A percentile compares a stretch with the other conserved stretches of the same genome.
phyloP scores from a whole-genome alignment of 2,888 invertebrate species.

The Choreutis nemorana region DNA sequence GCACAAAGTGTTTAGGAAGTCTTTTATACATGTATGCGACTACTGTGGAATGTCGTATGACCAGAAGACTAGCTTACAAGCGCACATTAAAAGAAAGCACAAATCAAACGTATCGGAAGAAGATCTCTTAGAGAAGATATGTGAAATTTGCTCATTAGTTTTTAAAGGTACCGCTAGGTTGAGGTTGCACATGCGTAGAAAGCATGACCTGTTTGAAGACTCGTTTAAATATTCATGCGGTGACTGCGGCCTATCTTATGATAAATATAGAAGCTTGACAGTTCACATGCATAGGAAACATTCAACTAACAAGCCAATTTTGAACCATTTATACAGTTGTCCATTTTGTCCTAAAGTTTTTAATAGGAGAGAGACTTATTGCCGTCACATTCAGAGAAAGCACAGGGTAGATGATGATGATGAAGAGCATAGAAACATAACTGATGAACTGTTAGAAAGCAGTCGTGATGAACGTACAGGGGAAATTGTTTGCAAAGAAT shows the following conservation, averaged over 20 bases:
- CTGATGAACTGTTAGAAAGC: constrained; percentile 19
- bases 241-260: constrained; percentile 48
- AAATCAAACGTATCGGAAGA: constrained; percentile 31
- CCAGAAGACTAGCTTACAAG: constrained; percentile 42
- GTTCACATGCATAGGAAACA: constrained; percentile 50
- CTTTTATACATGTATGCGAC: constrained; percentile 42
- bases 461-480: constrained; percentile 34
- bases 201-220: constrained; percentile 43
- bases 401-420: constrained; percentile 33
- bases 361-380: constrained; percentile 44
- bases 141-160: constrained; percentile 48
- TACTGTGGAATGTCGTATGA: constrained; percentile 51
- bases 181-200: constrained; percentile 51
- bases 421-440: constrained; percentile 11
- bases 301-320: constrained; percentile 22
- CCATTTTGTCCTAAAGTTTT: constrained; percentile 49
- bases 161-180: constrained; percentile 45
- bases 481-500: constrained; percentile 43
- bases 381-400: constrained; percentile 48
- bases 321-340: constrained; percentile 39
- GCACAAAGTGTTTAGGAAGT: constrained; percentile 35
- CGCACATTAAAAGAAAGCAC: constrained; percentile 50
- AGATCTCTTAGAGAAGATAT: constrained; percentile 36
- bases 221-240: constrained; percentile 39
- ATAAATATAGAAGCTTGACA: constrained; percentile 44